These are phyloP conservation scores for Euproctis similis DNA, from an alignment of 2,888 invertebrate genomes.

Conservation along the genomic window DNA sequence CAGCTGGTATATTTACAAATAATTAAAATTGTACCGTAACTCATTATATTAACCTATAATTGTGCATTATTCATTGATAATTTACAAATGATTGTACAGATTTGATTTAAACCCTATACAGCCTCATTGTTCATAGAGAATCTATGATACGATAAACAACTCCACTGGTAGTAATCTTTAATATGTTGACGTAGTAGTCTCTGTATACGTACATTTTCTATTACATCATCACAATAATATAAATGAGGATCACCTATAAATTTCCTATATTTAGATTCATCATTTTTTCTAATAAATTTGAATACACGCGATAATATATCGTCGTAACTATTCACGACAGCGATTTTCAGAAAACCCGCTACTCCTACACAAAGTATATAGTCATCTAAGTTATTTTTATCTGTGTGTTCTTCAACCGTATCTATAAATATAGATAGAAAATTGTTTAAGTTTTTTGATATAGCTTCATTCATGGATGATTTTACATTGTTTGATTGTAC, in stretches of 20 bases:
- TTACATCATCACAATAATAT: background rate
- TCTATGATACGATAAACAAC: background rate
- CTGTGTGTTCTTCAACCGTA: background rate
- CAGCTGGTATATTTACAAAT: too few relatives aligned
- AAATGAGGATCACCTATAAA: background rate
- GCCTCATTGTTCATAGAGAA: background rate
- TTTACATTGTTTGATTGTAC: background rate
- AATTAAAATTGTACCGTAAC: too few relatives aligned
- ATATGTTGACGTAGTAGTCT: background rate
- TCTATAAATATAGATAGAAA: background rate
- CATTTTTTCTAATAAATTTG: background rate
- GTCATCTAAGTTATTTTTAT: slow-evolving; percentile 1
- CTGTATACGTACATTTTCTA: background rate
- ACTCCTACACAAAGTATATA: background rate
- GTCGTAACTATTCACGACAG: background rate
- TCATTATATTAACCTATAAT: too few relatives aligned
- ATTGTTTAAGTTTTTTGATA: slow-evolving; percentile 1
- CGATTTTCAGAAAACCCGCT: background rate
- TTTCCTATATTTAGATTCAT: background rate
- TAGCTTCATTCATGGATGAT: background rate
- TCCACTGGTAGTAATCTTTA: background rate
- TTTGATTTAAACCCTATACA: too few relatives aligned
- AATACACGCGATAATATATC: background rate
- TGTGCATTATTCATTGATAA: too few relatives aligned
- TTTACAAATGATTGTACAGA: too few relatives aligned